phyloP scores from a whole-genome alignment of 2,113 vertebrate genomes.

The Ptychochromis oligacanthus region DNA sequence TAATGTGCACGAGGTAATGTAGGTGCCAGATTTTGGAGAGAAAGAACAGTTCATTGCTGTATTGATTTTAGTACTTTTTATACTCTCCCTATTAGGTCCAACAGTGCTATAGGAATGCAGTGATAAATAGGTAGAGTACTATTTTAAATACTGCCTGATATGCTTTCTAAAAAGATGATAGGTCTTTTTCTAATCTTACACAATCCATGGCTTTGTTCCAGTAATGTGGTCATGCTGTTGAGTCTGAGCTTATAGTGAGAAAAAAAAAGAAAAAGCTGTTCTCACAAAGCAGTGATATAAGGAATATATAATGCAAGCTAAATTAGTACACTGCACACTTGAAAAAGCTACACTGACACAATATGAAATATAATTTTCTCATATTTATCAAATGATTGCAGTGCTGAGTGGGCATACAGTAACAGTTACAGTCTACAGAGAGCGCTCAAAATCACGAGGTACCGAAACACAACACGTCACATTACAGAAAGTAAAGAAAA shows the following conservation, averaged over 20 bases:
- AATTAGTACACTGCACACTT: not conserved
- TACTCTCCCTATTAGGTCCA: not conserved
- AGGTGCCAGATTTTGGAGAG: not conserved
- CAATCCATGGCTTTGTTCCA: not conserved
- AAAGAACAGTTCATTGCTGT: not conserved
- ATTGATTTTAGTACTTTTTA: not conserved
- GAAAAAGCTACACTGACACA: not conserved
- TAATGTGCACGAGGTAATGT: not conserved
- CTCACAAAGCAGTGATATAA: not conserved
- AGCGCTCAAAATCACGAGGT: slow-evolving; percentile 1
- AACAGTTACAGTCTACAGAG: slow-evolving; percentile 8
- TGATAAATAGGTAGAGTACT: not conserved
- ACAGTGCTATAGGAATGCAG: not conserved
- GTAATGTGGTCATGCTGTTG: not conserved
- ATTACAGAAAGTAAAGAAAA: not conserved
- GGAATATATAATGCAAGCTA: not conserved
- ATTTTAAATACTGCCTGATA: not conserved
- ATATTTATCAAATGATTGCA: not conserved
- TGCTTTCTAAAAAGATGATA: not conserved
- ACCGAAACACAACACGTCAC: not conserved
- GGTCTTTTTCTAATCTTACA: not conserved
- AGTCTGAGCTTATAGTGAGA: not conserved
- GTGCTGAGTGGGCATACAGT: slow-evolving; percentile 2
- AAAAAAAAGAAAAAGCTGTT: not conserved
- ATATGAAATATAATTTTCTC: not conserved